phyloP scores from a whole-genome alignment of 1,140 invertebrate species.

The Pentalonia nigronervosa region DNA sequence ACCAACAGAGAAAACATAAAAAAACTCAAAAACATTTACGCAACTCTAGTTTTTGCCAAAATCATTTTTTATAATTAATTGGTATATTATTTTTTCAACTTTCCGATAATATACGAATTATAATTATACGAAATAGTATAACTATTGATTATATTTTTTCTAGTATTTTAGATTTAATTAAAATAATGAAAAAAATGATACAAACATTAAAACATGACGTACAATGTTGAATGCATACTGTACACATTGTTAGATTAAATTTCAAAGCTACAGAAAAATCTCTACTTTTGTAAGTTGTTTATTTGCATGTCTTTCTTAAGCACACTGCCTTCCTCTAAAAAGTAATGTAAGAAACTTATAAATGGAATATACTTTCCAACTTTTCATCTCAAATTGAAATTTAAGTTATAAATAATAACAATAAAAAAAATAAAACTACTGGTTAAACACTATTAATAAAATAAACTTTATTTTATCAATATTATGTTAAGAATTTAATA shows the following conservation, averaged over 20 bases:
- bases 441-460: neutral
- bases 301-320: neutral
- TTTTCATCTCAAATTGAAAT: neutral
- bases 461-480: neutral
- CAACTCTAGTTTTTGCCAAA: neutral
- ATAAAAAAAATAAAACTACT: neutral
- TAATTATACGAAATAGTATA: neutral
- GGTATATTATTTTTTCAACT: neutral
- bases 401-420: neutral
- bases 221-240: neutral
- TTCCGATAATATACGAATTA: neutral
- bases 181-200: neutral
- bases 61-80: neutral
- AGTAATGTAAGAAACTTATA: neutral
- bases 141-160: neutral
- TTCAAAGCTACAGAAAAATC: neutral
- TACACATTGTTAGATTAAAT: neutral
- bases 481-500: no score
- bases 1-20: neutral
- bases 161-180: neutral
- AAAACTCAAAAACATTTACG: neutral
- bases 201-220: neutral
- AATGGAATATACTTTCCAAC: neutral
- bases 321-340: neutral
- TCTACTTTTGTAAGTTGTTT: neutral